Base-by-base conservation (phyloP, 35 echinoderm and acorn worm genomes). In the Chiridota heheva region DNA sequence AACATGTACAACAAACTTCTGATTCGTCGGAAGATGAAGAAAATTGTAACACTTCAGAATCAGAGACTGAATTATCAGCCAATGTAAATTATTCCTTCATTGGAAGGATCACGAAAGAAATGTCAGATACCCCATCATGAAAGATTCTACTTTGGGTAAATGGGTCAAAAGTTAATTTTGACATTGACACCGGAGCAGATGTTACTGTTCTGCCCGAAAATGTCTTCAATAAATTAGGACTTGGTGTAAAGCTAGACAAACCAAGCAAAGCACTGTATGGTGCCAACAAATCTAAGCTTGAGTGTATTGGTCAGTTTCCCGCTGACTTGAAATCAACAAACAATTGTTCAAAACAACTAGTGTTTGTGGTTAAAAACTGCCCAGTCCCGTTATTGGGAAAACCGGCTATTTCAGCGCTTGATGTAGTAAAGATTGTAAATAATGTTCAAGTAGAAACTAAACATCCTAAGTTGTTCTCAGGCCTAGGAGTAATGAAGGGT, bases 401-500 rank as follows among this genome's bases (percentile, higher is more conserved):
- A 36, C 43, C 18, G 42, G 64, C 81, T 17, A 70, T 67, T n/a
- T 63, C 70, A 22, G 49, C 81, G 12, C 40, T 84, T 26, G 65
- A 69, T 71, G 43, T 84, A 12, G 42, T 82, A 1, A 40, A 70
- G 33, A 2, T 40, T 5, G 78, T 82, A 34, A 67, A 82, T 44
- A 83, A 25, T 32, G 65, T 83, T 41, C 20, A 69, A 25, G 55
- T 46, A 17, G n/a, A 49, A 70, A 65, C 41, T n/a, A 32, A 70
- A 51, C 39, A 68, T 38, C 40, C 36, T 42, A 18, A 33, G 13
- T 58, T 64, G 38, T 67, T 82, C 44, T 44, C 61, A 49, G 80
- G 80, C 61, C 39, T 18, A 69, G 60, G 60, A 1, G 48, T 82
- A 46, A 67, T 68, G 42, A 82, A 65, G 17, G 64, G 69, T n/a